Evolutionary conservation across 2,888 invertebrate genomes (phyloP).

Genomic region (Polymixis lichenea): DNA sequence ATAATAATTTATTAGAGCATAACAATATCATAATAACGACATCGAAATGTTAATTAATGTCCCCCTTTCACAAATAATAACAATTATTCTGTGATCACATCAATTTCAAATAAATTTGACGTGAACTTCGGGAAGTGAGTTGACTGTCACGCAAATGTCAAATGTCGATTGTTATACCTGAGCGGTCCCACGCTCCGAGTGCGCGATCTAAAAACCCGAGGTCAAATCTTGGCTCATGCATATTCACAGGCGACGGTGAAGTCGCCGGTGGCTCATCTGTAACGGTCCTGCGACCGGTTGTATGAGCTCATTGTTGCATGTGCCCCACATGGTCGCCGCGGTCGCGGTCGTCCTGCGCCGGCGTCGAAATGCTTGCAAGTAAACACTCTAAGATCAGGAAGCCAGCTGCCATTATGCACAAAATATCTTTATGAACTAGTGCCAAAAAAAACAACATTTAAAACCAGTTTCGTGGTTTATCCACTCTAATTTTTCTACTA

Average conservation of each 20-base stretch:
- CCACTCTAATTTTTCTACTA: slow-evolving; percentile 9
- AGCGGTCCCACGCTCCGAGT: slow-evolving; percentile 85
- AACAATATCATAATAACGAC: slow-evolving; percentile 10
- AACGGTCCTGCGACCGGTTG: slow-evolving; percentile 90
- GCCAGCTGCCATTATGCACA: neutral
- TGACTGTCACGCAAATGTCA: slow-evolving; percentile 78
- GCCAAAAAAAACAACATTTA: slow-evolving; percentile 20
- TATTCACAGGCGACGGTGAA: slow-evolving; percentile 83
- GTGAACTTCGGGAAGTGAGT: slow-evolving; percentile 69
- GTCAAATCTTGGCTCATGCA: slow-evolving; percentile 89
- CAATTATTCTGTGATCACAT: slow-evolving; percentile 33
- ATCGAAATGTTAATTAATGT: slow-evolving; percentile 18
- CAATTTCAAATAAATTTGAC: slow-evolving; percentile 59
- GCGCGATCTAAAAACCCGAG: slow-evolving; percentile 87
- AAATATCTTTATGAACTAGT: slow-evolving; percentile 36
- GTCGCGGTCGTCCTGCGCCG: slow-evolving; percentile 55
- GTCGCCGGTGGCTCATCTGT: slow-evolving; percentile 86
- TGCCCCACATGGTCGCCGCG: slow-evolving; percentile 74
- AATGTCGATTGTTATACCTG: slow-evolving; percentile 80
- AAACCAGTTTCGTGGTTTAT: slow-evolving; percentile 42
- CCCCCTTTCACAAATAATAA: slow-evolving; percentile 31
- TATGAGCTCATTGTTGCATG: slow-evolving; percentile 83
- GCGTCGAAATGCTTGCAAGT: slow-evolving; percentile 39
- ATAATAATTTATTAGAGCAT: slow-evolving; percentile 3
- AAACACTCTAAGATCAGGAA: slow-evolving; percentile 36